These are phyloP conservation scores for Tigriopus californicus DNA, from an alignment of 2,888 invertebrate genomes.

Conservation along the genomic window DNA sequence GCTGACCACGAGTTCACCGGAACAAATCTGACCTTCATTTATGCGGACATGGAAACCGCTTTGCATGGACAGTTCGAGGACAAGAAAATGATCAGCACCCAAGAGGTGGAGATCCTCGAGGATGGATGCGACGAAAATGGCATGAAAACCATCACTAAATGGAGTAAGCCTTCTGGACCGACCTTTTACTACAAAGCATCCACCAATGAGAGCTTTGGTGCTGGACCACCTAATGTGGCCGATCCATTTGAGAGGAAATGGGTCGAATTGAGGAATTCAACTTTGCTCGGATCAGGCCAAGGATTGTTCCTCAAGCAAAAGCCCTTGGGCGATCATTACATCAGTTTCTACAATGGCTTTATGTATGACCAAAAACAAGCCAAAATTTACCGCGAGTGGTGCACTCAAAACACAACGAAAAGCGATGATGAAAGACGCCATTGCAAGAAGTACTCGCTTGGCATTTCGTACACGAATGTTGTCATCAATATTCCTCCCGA, in stretches of 20 bases:
- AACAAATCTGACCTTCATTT: not conserved
- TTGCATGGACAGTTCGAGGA: constrained; percentile 1
- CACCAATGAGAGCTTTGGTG: constrained; percentile 3
- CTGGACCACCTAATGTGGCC: not conserved
- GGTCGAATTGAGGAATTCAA: not conserved
- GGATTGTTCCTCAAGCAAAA: not conserved
- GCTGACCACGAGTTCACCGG: not conserved
- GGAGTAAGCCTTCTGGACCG: not conserved
- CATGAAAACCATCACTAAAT: not conserved
- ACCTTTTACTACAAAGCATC: not conserved
- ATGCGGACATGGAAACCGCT: not conserved
- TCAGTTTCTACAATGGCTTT: not conserved
- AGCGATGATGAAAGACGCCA: constrained; percentile 1
- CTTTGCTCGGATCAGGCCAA: not conserved
- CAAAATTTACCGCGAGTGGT: not conserved
- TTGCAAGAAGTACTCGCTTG: not conserved
- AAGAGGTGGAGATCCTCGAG: not conserved
- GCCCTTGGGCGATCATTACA: not conserved
- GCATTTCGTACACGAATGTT: not conserved
- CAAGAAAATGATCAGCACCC: constrained; percentile 4
- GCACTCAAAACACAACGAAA: not conserved
- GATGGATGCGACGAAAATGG: not conserved
- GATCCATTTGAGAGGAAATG: constrained; percentile 7
- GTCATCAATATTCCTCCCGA: not conserved
- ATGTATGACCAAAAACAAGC: not conserved